Base-by-base conservation (phyloP, 2,113 vertebrate species). In the Megaptera novaeangliae region DNA sequence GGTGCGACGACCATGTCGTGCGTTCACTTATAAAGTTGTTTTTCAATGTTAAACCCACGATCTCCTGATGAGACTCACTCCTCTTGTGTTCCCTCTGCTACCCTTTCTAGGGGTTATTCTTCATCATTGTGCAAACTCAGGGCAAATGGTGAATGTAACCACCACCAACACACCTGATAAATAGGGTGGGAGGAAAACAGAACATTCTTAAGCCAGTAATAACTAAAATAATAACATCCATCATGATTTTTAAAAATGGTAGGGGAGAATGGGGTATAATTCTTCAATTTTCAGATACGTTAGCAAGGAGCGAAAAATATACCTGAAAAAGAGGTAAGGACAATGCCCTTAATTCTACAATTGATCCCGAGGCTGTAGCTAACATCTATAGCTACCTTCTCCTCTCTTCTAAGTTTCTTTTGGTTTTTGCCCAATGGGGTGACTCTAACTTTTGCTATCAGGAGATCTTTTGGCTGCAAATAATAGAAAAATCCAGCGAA, bases 401-500 rank as follows among this genome's bases (percentile, higher is more conserved):
- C 2, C 8, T 23, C 21, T 68, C 11, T 68, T 80, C n/a, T 13
- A 66, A 29, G 9, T 64, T 72, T 36, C 13, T 18, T 81, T 75
- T 66, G 25, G 7, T 84, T 97, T 49, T 88, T 55, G 6, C 31
- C 64, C 75, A 63, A 6, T 11, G 8, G 3, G 18, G 2, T 59
- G 55, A 55, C 13, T 93, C 75, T 84, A 83, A 80, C 23, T 91
- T 68, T 63, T 39, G 61, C 31, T 91, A 12, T 72, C 69, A 84
- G 39, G 12, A 93, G 55, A 59, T 57, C 25, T 68, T 78, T 86
- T 41, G 21, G 29, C 81, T 96, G 15, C n/a, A 93, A 91, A 90
- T 93, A 78, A 92, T 63, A 81, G 78, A 93, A 95, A 95, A 74
- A 84, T 52, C 31, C n/a, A 83, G 9, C 36, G 83, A 78, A 66